A percentile compares a stretch with the other conserved stretches of the same genome.
These are phyloP conservation scores for Amiota communis DNA, from an alignment of 2,888 invertebrate genomes.

Conservation along the genomic window DNA sequence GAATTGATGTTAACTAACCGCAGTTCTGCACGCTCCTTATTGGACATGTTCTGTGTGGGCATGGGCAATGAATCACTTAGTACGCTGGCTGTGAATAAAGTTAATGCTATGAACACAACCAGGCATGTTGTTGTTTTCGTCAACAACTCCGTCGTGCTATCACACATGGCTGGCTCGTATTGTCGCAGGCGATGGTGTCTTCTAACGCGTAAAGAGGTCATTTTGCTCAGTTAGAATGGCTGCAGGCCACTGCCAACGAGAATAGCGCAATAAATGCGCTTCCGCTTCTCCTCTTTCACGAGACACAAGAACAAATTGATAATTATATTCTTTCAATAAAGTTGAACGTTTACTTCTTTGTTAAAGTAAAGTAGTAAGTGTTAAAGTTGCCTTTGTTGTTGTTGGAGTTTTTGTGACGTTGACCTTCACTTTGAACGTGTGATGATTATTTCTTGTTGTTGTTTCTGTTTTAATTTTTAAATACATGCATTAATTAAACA, in stretches of 20 bases:
- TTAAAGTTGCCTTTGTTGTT: constrained; percentile 33
- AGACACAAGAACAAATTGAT: not conserved
- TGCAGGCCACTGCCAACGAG: constrained; percentile 8
- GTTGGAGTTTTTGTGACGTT: constrained; percentile 48
- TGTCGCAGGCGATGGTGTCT: constrained; percentile 3
- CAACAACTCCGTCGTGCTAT: not conserved
- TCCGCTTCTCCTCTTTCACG: not conserved
- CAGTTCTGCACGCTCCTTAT: constrained; percentile 78
- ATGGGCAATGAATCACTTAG: constrained; percentile 56
- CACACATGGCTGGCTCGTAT: not conserved
- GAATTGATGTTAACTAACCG: constrained; percentile 75
- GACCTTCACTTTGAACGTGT: constrained; percentile 70
- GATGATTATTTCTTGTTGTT: constrained; percentile 39
- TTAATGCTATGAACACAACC: constrained; percentile 43
- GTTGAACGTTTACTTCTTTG: constrained; percentile 20
- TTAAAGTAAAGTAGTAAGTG: too few relatives aligned
- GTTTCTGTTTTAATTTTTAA: constrained; percentile 50
- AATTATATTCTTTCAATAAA: not conserved
- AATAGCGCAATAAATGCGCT: constrained; percentile 16
- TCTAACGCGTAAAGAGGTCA: constrained; percentile 33
- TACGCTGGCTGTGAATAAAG: constrained; percentile 45
- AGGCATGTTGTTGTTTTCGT: not conserved
- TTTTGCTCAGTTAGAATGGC: constrained; percentile 34
- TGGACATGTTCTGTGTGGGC: constrained; percentile 76
- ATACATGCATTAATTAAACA: constrained; percentile 42